These are phyloP conservation scores for Prinia subflava DNA, from an alignment of 2,113 vertebrate genomes.

Conservation along the genomic window DNA sequence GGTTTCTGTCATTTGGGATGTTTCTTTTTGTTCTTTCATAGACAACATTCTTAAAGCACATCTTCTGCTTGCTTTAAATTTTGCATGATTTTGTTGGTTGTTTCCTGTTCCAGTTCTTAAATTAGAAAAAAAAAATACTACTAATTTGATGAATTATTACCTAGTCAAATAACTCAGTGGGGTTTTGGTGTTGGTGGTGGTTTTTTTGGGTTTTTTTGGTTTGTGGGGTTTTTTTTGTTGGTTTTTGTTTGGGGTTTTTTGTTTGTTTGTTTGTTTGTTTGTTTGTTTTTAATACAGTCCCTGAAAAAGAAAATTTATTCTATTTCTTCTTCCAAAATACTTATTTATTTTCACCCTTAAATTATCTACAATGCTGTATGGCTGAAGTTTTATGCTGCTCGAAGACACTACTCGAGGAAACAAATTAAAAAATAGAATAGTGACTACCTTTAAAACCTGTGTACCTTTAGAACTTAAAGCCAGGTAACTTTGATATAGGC, in stretches of 20 bases:
- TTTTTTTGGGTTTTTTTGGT: too few species aligned
- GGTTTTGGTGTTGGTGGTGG: too few species aligned
- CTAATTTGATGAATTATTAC: neutral
- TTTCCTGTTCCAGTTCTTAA: neutral
- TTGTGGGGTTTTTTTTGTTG: too few species aligned
- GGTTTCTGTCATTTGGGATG: neutral
- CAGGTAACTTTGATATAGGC: neutral
- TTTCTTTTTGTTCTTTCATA: neutral
- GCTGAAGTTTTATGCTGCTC: neutral
- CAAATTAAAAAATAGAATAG: neutral
- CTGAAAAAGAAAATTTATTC: neutral
- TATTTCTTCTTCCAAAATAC: neutral
- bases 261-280: too few species aligned
- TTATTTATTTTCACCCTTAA: neutral
- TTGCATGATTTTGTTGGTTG: neutral
- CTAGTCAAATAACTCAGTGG: neutral
- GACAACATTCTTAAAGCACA: neutral
- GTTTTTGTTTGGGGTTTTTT: too few species aligned
- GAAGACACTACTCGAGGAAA: neutral
- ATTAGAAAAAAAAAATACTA: neutral
- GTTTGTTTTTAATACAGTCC: neutral
- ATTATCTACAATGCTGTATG: neutral
- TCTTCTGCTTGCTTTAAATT: neutral
- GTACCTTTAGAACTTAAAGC: neutral
- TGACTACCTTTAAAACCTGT: neutral